A percentile compares a stretch with the other conserved stretches of the same genome.
These are phyloP conservation scores for Drosophila infuscata DNA, from an alignment of 2,888 invertebrate genomes.

Conservation along the genomic window DNA sequence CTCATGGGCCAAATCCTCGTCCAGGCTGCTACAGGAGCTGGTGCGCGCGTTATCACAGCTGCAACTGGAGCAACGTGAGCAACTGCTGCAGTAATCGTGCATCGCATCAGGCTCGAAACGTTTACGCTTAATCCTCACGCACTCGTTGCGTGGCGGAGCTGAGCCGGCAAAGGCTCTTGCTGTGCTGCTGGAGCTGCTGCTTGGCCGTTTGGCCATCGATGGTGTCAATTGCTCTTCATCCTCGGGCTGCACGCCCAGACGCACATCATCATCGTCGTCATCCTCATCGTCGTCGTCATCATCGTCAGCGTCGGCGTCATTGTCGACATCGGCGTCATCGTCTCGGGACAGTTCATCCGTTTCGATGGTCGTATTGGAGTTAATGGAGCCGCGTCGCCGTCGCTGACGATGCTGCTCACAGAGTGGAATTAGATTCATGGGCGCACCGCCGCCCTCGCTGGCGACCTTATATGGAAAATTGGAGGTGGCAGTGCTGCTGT, in stretches of 20 bases:
- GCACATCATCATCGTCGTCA: constrained; percentile 72
- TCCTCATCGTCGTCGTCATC: constrained; percentile 60
- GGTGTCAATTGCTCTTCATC: constrained; percentile 66
- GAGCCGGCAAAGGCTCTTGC: constrained; percentile 56
- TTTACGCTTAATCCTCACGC: constrained; percentile 82
- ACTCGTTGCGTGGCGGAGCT: constrained; percentile 70
- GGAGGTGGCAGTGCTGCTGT: constrained; percentile 81
- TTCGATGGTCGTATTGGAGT: constrained; percentile 79
- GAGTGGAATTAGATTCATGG: constrained; percentile 75
- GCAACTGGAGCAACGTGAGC: constrained; percentile 81
- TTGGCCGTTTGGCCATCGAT: constrained; percentile 15
- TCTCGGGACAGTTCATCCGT: constrained; percentile 78
- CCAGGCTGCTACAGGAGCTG: constrained; percentile 81
- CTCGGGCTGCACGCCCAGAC: constrained; percentile 54
- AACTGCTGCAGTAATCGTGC: constrained; percentile 79
- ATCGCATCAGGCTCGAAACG: constrained; percentile 74
- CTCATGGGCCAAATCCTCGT: constrained; percentile 68
- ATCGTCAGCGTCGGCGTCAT: constrained; percentile 30
- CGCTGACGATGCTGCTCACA: constrained; percentile 63
- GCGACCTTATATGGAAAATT: constrained; percentile 81
- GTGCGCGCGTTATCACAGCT: constrained; percentile 72
- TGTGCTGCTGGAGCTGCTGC: constrained; percentile 64
- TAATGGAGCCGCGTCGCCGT: constrained; percentile 65
- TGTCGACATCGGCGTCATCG: constrained; percentile 55
- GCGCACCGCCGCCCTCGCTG: constrained; percentile 64